Evolutionary conservation across 2,888 invertebrate genomes (phyloP).

Genomic region (Ectropis crepuscularia): DNA sequence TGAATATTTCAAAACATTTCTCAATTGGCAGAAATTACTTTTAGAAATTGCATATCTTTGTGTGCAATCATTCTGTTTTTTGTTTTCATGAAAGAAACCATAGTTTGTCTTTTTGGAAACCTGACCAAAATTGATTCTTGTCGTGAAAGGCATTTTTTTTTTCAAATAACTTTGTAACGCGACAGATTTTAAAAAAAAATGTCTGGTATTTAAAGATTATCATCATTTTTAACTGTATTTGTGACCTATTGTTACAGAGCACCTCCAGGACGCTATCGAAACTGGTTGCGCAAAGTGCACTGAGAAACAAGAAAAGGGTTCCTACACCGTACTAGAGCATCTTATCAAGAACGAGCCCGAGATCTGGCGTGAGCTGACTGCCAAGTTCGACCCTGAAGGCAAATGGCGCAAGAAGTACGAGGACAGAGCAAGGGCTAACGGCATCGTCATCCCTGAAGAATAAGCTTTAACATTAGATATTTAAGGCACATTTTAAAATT

Average conservation of each 20-base stretch:
- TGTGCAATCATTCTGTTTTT: no score
- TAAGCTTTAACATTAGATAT: not conserved
- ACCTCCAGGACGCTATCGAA: conserved; percentile 87
- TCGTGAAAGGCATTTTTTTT: no score
- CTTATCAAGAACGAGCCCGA: conserved; percentile 87
- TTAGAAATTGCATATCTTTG: no score
- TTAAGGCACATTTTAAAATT: not conserved
- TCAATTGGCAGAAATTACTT: no score
- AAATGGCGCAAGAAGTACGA: conserved; percentile 87
- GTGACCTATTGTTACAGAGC: conserved; percentile 61
- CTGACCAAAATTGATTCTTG: no score
- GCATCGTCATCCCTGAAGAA: conserved; percentile 67
- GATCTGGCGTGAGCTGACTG: conserved; percentile 87
- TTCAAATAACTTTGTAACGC: no score
- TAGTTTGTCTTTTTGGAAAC: no score
- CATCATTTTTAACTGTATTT: not conserved
- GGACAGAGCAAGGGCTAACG: conserved; percentile 81
- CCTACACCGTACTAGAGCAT: conserved; percentile 86
- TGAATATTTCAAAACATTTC: no score
- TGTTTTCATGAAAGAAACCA: no score
- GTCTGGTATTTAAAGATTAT: not conserved
- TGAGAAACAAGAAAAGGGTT: conserved; percentile 86
- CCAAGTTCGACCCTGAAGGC: conserved; percentile 88
- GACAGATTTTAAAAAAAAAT: not conserved
- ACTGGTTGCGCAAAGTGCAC: conserved; percentile 89